phyloP scores from a whole-genome alignment of 2,888 invertebrate species.

The Celastrina argiolus region DNA sequence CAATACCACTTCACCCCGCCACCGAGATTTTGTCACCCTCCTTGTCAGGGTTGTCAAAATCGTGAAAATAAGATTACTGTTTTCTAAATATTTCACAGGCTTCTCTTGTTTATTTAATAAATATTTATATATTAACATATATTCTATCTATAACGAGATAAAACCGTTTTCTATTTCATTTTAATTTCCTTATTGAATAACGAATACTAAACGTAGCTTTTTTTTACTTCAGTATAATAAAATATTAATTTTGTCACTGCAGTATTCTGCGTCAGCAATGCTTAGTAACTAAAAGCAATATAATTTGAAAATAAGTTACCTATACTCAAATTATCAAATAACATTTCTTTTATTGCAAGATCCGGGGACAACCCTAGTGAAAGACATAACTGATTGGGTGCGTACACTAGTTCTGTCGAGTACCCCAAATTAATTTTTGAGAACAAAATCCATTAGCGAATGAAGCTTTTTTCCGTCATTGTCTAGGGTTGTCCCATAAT shows the following conservation, averaged over 20 bases:
- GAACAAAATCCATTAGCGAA: slow-evolving; percentile 76
- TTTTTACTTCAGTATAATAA: too few species aligned
- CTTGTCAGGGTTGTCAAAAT: slow-evolving; percentile 39
- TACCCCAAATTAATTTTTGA: slow-evolving; percentile 76
- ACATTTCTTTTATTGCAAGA: background rate
- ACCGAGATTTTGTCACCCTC: slow-evolving; percentile 60
- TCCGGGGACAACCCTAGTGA: slow-evolving; percentile 38
- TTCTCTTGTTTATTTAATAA: background rate
- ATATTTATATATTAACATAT: too few species aligned
- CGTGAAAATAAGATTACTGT: background rate
- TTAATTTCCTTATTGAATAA: too few species aligned
- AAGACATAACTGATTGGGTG: slow-evolving; percentile 62
- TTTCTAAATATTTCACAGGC: background rate
- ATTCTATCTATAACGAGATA: background rate
- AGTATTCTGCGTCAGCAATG: too few species aligned
- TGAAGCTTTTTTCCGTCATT: slow-evolving; percentile 65
- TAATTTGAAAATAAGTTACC: too few species aligned
- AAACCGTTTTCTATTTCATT: background rate
- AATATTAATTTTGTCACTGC: too few species aligned
- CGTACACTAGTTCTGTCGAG: slow-evolving; percentile 65
- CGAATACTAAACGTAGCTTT: too few species aligned
- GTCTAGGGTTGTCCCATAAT: slow-evolving; percentile 73
- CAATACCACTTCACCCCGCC: slow-evolving; percentile 69
- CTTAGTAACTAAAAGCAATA: too few species aligned
- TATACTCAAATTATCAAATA: too few species aligned